Evolutionary conservation across 2,797 vertebrate species (phyloP).

Genomic region (Dermochelys coriacea): DNA sequence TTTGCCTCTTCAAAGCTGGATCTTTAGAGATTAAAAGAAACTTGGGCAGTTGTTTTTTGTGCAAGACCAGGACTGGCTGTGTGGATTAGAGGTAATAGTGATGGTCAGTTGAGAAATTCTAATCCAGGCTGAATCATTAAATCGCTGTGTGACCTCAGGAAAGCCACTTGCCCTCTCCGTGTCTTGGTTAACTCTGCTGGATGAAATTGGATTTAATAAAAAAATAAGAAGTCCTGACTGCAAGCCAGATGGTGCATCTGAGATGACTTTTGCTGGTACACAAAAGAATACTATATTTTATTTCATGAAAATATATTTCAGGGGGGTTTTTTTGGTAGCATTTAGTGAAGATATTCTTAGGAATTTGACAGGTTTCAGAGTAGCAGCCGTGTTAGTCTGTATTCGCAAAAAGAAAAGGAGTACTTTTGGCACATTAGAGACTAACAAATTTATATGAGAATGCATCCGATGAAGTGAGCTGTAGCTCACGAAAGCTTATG

Average conservation of each 20-base stretch:
- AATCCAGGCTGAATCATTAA: constrained; percentile 29
- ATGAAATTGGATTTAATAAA: constrained; percentile 59
- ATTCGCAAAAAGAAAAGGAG: too few relatives aligned
- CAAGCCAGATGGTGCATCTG: constrained; percentile 47
- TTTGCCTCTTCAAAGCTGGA: not conserved
- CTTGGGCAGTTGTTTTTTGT: not conserved
- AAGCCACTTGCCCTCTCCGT: constrained; percentile 1
- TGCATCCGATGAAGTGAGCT: too few relatives aligned
- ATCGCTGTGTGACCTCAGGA: constrained; percentile 41
- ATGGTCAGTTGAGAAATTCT: constrained; percentile 31
- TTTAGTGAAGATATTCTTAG: not conserved
- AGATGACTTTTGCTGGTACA: constrained; percentile 10
- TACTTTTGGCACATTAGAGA: too few relatives aligned
- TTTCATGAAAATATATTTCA: not conserved
- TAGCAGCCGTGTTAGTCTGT: too few relatives aligned
- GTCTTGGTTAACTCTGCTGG: constrained; percentile 5
- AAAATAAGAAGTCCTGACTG: constrained; percentile 19
- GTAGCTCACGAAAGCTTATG: too few relatives aligned
- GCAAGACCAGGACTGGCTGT: not conserved
- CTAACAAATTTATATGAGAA: too few relatives aligned
- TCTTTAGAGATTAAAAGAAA: constrained; percentile 7
- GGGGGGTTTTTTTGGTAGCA: not conserved
- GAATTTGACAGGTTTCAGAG: too few relatives aligned
- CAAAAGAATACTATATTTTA: not conserved
- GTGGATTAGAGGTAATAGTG: not conserved